Base-by-base conservation (phyloP, 2,888 invertebrate species). In the Aphidius colemani region DNA sequence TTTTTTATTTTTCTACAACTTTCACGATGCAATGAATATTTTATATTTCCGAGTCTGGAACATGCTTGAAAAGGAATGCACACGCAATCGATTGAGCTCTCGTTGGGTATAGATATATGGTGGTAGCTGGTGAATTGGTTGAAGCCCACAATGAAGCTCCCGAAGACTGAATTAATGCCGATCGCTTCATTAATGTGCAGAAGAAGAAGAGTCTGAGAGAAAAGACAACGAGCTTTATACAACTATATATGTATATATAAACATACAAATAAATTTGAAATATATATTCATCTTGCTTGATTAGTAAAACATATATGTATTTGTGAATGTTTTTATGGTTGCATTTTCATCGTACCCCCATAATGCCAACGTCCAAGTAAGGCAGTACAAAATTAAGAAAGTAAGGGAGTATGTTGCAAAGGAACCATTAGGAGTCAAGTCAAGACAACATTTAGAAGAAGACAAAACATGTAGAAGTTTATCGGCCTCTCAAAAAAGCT, bases 391-490 rank as follows among this genome's bases (percentile, higher is more conserved):
- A 41, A 49, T 41, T 13, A n/a, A 50, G 41, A 59, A 49, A 13
- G 39, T 11, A 13, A 8, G 50, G 8, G 13, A 50, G 50, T 30
- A 30, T 30, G 30, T 30, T 30, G 30, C 30, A 30, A 30, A 30
- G 30, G 30, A 30, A 30, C 30, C 30, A 30, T 30, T 30, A 30
- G 30, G 30, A 30, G 6, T 10, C 53, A 18, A 53, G 18, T 53
- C 53, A 53, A n/a, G n/a, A 10, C 11, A 53, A 18, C n/a, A 30
- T 30, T 5, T 30, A 30, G 74, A 77, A 76, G 77, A 76, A 78
- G 75, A 79, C 75, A 73, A 80, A 76, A 78, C 78, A 78, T 78
- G 77, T 30, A 5, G 75, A 76, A 78, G 81, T 81, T 81, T 80
- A 82, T 82, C 79, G 79, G 77, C 81, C 71, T 70, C 67, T 62